A percentile compares a stretch with the other conserved stretches of the same genome.
Conservation (phyloP, 1,140 invertebrate genomes). For the Mactra quadrangularis region DNA sequence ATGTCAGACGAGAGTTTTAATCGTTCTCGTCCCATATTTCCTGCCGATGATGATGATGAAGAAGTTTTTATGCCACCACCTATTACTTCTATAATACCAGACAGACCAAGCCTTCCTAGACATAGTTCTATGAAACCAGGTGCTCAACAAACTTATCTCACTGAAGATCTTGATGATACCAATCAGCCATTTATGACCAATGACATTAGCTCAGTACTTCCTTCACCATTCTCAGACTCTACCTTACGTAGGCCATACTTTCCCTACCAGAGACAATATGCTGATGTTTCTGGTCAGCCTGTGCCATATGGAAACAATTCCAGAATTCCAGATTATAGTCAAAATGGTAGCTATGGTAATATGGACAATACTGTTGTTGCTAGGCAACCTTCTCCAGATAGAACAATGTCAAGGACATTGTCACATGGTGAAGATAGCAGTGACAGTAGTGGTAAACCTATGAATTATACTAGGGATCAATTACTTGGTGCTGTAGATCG, state of each 20-base stretch:
- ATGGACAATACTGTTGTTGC: constrained; percentile 62
- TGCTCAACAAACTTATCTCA: constrained; percentile 68
- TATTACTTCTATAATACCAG: constrained; percentile 44
- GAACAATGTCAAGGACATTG: constrained; percentile 52
- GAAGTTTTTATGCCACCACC: constrained; percentile 67
- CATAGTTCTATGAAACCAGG: constrained; percentile 75
- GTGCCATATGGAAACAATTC: constrained; percentile 42
- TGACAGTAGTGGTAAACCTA: constrained; percentile 76
- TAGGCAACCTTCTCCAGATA: constrained; percentile 49
- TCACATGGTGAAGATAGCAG: constrained; percentile 52
- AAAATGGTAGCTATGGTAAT: constrained; percentile 50
- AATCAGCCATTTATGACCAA: constrained; percentile 65
- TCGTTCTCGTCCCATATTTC: constrained; percentile 10
- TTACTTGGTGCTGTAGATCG: constrained; percentile 83
- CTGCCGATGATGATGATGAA: constrained; percentile 64
- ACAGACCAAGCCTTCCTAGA: constrained; percentile 65
- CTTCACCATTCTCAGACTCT: constrained; percentile 68
- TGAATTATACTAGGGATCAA: constrained; percentile 83
- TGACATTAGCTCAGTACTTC: constrained; percentile 80
- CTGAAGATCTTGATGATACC: constrained; percentile 58
- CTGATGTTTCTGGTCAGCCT: constrained; percentile 38
- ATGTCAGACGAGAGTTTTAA: background rate
- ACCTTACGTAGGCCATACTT: constrained; percentile 43
- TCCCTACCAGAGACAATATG: constrained; percentile 55
- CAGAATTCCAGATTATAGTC: constrained; percentile 42